Percentiles rank a stretch among this genome's conserved stretches.
phyloP scores from a whole-genome alignment of 2,797 vertebrate species.

The Avahi laniger region DNA sequence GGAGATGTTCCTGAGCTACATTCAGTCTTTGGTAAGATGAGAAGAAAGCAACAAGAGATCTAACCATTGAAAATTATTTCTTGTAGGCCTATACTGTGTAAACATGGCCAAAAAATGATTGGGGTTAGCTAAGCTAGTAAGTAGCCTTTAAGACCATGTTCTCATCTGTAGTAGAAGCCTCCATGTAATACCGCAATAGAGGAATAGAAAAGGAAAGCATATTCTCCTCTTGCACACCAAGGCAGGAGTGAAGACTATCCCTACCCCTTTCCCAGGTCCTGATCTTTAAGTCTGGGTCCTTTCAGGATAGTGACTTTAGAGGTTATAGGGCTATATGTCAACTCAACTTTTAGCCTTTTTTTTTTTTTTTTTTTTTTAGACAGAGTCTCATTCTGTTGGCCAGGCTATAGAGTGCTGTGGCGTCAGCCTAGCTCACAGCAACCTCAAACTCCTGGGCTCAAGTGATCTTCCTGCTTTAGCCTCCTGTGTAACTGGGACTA shows the following conservation, averaged over 20 bases:
- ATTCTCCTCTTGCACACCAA: not conserved
- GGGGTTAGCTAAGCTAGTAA: not conserved
- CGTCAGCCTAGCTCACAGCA: too few relatives aligned
- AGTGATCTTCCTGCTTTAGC: too few relatives aligned
- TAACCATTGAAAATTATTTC: not conserved
- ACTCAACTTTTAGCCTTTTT: not conserved
- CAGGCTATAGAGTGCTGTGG: too few relatives aligned
- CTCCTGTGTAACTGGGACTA: too few relatives aligned
- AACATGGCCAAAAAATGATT: not conserved
- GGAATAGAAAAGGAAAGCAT: not conserved
- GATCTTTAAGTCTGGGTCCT: not conserved
- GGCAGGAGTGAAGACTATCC: not conserved
- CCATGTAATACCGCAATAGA: not conserved
- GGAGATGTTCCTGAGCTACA: not conserved
- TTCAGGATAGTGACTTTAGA: constrained; percentile 10
- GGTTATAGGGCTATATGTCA: not conserved
- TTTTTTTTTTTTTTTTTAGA: too few relatives aligned
- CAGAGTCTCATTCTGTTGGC: too few relatives aligned
- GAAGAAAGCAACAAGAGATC: not conserved
- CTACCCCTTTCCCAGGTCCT: not conserved
- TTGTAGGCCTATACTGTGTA: not conserved
- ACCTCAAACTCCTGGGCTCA: too few relatives aligned
- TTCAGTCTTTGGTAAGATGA: not conserved
- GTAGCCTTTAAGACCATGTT: not conserved
- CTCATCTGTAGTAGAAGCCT: not conserved